These are phyloP conservation scores for Dendrocopos noguchii DNA, from an alignment of 2,113 vertebrate genomes.

Conservation along the genomic window DNA sequence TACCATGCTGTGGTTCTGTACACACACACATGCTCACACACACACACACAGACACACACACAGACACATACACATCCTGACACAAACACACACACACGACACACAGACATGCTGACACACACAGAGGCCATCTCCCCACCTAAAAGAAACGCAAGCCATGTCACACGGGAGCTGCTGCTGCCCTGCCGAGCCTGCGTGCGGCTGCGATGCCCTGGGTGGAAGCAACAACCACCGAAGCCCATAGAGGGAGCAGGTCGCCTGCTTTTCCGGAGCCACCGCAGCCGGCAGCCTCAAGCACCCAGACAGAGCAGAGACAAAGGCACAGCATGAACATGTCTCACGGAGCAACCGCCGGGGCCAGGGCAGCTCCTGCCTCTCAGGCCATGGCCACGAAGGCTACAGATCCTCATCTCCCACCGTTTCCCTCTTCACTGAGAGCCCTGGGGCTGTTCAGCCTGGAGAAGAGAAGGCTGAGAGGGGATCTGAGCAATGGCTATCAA, in stretches of 20 bases:
- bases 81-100: neutral
- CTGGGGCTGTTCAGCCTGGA: no score
- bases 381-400: neutral
- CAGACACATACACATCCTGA: no score
- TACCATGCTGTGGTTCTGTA: no score
- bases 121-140: neutral
- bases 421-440: neutral
- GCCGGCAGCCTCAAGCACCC: neutral
- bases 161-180: neutral
- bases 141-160: neutral
- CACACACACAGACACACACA: neutral
- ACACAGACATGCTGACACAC: neutral
- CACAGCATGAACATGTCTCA: no score
- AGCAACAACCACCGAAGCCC: conserved; percentile 12
- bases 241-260: conserved; percentile 42
- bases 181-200: neutral
- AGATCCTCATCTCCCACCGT: neutral
- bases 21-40: no score
- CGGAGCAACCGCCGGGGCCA: neutral
- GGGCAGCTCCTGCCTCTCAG: neutral
- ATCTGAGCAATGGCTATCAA: no score
- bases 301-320: neutral
- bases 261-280: neutral
- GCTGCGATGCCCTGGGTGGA: no score
- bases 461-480: no score